These are phyloP conservation scores for Gopherus flavomarginatus DNA, from an alignment of 2,113 vertebrate genomes.

Conservation along the genomic window DNA sequence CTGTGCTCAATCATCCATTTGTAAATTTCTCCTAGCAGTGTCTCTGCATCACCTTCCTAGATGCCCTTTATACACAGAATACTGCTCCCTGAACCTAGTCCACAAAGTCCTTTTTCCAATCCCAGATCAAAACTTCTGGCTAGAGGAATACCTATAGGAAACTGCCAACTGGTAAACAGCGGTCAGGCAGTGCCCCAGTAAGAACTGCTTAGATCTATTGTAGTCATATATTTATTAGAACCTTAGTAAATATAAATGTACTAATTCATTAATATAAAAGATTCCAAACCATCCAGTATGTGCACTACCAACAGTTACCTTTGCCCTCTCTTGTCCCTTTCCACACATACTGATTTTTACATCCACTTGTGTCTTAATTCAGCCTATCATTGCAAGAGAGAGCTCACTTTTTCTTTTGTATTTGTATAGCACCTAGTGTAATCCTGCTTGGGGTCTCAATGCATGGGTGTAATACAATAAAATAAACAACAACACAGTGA, in stretches of 20 bases:
- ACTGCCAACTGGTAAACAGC: neutral
- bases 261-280: neutral
- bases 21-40: neutral
- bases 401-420: neutral
- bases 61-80: neutral
- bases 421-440: neutral
- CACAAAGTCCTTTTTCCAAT: neutral
- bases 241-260: neutral
- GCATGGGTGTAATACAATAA: neutral
- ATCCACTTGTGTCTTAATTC: neutral
- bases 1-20: accelerated
- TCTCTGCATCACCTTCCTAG: accelerated
- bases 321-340: neutral
- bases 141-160: neutral
- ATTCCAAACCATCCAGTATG: neutral
- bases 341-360: neutral
- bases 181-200: neutral
- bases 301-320: neutral
- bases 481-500: neutral
- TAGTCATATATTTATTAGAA: accelerated
- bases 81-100: neutral
- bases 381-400: neutral
- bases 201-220: neutral
- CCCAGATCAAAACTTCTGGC: neutral
- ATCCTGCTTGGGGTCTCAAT: neutral